Evolutionary conservation across 1,140 invertebrate species (phyloP).

Genomic region (Carposina sasakii): DNA sequence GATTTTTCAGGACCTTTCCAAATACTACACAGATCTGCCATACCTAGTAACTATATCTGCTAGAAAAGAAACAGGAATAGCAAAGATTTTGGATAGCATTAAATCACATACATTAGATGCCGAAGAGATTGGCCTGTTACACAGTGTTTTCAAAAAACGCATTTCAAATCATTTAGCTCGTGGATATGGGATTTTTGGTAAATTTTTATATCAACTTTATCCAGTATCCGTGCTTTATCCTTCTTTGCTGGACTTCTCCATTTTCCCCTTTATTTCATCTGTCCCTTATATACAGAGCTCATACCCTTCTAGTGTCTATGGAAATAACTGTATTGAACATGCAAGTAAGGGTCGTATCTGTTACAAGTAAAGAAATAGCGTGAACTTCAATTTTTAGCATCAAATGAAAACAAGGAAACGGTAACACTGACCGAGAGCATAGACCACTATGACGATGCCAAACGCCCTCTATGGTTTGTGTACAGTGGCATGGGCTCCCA

Average conservation of each 20-base stretch:
- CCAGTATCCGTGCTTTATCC: constrained; percentile 73
- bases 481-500: constrained; percentile 94
- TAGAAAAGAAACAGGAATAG: constrained; percentile 38
- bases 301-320: background rate
- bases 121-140: constrained; percentile 73
- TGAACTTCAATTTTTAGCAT: constrained; percentile 25
- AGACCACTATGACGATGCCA: constrained; percentile 71
- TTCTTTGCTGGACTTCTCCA: constrained; percentile 80
- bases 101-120: constrained; percentile 61
- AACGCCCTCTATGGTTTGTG: constrained; percentile 85
- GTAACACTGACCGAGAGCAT: constrained; percentile 53
- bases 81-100: constrained; percentile 32
- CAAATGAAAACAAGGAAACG: constrained; percentile 73
- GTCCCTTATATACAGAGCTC: background rate
- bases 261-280: constrained; percentile 63
- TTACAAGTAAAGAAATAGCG: background rate
- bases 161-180: constrained; percentile 76
- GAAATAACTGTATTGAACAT: background rate
- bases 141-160: constrained; percentile 67
- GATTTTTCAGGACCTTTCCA: constrained; percentile 33
- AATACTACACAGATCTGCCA: constrained; percentile 41
- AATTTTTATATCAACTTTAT: constrained; percentile 3
- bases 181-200: constrained; percentile 72
- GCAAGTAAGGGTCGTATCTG: background rate
- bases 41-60: constrained; percentile 43